Evolutionary conservation across 2,113 vertebrate genomes (phyloP), one percentile per base, ranked within the genome.

Genomic region (Puffinus mauretanicus): DNA sequence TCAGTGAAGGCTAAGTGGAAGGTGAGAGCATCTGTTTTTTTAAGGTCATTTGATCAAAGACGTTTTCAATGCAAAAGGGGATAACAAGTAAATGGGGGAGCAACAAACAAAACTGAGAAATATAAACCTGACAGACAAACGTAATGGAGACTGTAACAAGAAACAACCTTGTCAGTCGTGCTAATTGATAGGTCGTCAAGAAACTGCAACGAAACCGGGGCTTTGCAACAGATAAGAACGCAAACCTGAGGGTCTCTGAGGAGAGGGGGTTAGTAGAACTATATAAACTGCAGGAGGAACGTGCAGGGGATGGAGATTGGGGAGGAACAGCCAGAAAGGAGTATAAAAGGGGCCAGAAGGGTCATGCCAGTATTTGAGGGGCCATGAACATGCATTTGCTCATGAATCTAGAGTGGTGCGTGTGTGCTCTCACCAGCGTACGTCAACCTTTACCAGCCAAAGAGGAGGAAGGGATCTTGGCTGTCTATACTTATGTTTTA

Each of bases 351-450:
- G n/a, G 24, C 8, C 25, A 57, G 18, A 21, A 70, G 20, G 40
- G 29, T 52, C 49, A 46, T 12, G 13, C 9, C 16, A 61, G 5
- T 36, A 46, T 67, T 2, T 88, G 32, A 86, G 29, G 42, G 80
- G 52, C 38, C 22, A 5, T 2, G 7, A 70, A 32, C 8, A 40
- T 0, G 0, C 12, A 47, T n/a, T 13, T 81, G 16, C 19, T 61
- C 42, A 32, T 32, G 54, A 36, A 64, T 13, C 4, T 21, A 6
- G 44, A 67, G 57, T 24, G 34, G 7, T 10, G 29, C 0, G 0
- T 9, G 4, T 57, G 36, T 51, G 51, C 38, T 81, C 78, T 70
- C 69, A 54, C 16, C 47, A 64, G 8, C 27, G 20, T 78, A 78
- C 30, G 30, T 15, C 61, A 82, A 8, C 40, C 71, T 36, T 9